A percentile compares a stretch with the other conserved stretches of the same genome.
These are phyloP conservation scores for Zaprionus nigranus DNA, from an alignment of 1,140 invertebrate genomes.

Conservation along the genomic window DNA sequence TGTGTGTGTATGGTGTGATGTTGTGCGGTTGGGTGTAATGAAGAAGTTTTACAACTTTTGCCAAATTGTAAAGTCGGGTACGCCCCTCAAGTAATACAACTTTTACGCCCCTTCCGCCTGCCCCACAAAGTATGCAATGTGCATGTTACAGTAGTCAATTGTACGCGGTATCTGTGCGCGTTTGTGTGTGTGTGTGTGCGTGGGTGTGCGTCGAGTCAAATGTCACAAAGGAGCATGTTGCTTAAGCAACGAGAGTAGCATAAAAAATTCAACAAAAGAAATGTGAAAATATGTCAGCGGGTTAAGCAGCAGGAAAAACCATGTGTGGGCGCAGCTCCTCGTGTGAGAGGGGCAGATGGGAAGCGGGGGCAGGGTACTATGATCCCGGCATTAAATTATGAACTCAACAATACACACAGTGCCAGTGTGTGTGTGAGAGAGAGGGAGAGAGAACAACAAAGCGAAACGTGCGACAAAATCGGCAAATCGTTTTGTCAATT, in stretches of 20 bases:
- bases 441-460: background rate
- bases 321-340: background rate
- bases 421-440: background rate
- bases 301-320: slow-evolving; percentile 43
- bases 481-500: slow-evolving; percentile 17
- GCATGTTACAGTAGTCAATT: slow-evolving; percentile 71
- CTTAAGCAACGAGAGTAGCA: slow-evolving; percentile 61
- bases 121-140: slow-evolving; percentile 61
- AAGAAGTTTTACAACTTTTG: slow-evolving; percentile 71
- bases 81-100: slow-evolving; percentile 64
- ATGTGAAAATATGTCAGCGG: slow-evolving; percentile 59
- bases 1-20: slow-evolving; percentile 26
- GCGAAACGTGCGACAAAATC: background rate
- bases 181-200: slow-evolving; percentile 13
- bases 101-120: slow-evolving; percentile 58
- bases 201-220: slow-evolving; percentile 62
- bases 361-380: background rate
- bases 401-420: slow-evolving; percentile 52
- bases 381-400: slow-evolving; percentile 57
- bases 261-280: slow-evolving; percentile 62
- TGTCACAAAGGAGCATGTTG: slow-evolving; percentile 75
- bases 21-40: slow-evolving; percentile 25
- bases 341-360: background rate
- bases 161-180: slow-evolving; percentile 24
- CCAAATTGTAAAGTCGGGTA: slow-evolving; percentile 67